These are phyloP conservation scores for Ophraella communa DNA, from an alignment of 2,888 invertebrate genomes.

Conservation along the genomic window DNA sequence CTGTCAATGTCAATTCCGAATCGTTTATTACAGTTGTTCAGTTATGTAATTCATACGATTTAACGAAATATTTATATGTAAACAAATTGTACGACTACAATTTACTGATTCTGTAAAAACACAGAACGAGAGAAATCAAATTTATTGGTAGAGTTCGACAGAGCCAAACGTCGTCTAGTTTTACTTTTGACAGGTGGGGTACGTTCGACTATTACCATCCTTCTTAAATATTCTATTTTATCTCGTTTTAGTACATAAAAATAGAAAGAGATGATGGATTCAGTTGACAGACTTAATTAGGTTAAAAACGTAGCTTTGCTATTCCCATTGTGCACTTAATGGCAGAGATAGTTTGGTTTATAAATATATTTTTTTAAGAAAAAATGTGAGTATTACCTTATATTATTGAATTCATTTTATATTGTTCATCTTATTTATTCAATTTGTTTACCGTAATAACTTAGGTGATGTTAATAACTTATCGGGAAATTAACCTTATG, in stretches of 20 bases:
- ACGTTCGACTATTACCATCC: background rate
- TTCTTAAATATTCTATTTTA: background rate
- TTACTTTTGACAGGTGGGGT: background rate
- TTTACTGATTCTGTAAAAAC: no score
- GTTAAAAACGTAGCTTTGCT: background rate
- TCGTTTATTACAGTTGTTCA: background rate
- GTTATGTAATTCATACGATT: background rate
- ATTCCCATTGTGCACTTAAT: slow-evolving; percentile 1
- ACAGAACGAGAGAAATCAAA: no score
- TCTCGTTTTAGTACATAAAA: background rate
- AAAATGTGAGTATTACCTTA: background rate
- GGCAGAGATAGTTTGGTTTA: background rate
- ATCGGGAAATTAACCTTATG: background rate
- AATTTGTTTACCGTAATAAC: background rate
- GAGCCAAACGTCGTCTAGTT: no score
- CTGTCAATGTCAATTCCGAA: background rate
- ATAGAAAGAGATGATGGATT: background rate
- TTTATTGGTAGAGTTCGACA: no score
- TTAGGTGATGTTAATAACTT: background rate
- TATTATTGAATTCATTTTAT: background rate
- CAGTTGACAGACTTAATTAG: background rate
- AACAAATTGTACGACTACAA: background rate
- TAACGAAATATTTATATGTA: background rate
- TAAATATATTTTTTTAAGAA: slow-evolving; percentile 2
- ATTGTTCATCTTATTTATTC: background rate